Percentiles rank a stretch among this genome's conserved stretches.
Conservation (phyloP, 2,888 invertebrate species). For the Drosophila hamatofila region DNA sequence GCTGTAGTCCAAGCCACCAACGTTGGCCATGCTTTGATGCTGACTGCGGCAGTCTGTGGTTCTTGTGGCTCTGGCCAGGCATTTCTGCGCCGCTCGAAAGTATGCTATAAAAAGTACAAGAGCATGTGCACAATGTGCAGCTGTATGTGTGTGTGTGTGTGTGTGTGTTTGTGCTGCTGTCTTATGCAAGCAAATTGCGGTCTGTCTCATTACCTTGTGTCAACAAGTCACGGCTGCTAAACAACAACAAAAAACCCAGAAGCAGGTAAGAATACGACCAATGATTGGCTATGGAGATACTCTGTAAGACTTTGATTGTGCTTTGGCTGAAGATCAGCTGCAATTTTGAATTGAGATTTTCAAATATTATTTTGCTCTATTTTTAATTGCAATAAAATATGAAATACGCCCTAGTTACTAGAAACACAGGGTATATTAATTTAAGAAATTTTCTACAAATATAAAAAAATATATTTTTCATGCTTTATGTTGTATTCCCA, state of each 20-base stretch:
- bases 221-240: conserved; percentile 70
- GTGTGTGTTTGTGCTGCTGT: conserved; percentile 21
- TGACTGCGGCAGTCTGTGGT: conserved; percentile 48
- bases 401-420: neutral
- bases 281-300: neutral
- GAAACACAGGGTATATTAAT: neutral
- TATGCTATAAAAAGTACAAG: conserved; percentile 72
- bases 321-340: neutral
- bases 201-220: conserved; percentile 76
- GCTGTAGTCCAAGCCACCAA: conserved; percentile 51
- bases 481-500: neutral
- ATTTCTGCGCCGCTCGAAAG: conserved; percentile 55
- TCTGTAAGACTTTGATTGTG: neutral
- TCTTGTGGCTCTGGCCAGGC: conserved; percentile 7
- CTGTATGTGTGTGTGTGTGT: conserved; percentile 11
- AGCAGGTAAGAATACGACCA: neutral
- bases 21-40: conserved; percentile 62
- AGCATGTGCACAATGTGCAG: conserved; percentile 20
- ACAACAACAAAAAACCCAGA: conserved; percentile 57
- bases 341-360: neutral
- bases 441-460: no score
- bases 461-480: neutral
- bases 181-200: conserved; percentile 76
- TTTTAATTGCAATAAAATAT: no score
- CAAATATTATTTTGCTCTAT: neutral